A percentile compares a stretch with the other conserved stretches of the same genome.
phyloP scores from a whole-genome alignment of 1,140 invertebrate genomes.

The Euglossa dilemma region DNA sequence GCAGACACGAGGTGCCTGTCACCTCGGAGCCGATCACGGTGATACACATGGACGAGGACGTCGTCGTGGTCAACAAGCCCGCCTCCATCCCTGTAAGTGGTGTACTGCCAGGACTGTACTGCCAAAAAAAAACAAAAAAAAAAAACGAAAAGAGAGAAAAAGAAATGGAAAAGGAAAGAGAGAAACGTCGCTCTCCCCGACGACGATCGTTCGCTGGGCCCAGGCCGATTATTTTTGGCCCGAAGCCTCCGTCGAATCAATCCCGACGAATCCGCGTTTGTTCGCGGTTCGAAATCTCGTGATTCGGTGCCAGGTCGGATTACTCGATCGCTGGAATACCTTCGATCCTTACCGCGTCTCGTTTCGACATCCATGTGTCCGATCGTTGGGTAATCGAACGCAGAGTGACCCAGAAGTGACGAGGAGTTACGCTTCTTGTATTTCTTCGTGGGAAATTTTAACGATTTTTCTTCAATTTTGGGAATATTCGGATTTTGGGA shows the following conservation, averaged over 20 bases:
- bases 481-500: too few species aligned
- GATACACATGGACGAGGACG: constrained; percentile 98
- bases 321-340: constrained; percentile 2
- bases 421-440: too few species aligned
- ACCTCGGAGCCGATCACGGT: constrained; percentile 96
- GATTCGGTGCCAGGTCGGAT: neutral
- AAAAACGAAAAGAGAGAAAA: too few species aligned
- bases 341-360: neutral
- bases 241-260: neutral
- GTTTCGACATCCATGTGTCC: too few species aligned
- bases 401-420: too few species aligned
- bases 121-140: constrained; percentile 82
- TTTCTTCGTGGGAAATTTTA: too few species aligned
- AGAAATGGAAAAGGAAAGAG: too few species aligned
- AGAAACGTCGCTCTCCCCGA: neutral
- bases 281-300: constrained; percentile 7
- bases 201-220: constrained; percentile 22
- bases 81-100: constrained; percentile 98
- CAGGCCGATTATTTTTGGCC: constrained; percentile 6
- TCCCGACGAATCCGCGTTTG: constrained; percentile 2
- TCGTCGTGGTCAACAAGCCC: constrained; percentile 99
- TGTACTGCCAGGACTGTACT: constrained; percentile 87
- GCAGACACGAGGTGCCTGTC: constrained; percentile 98
- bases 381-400: neutral
- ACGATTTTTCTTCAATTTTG: too few species aligned